These are phyloP conservation scores for Hycleus phaleratus DNA, from an alignment of 1,140 invertebrate genomes.

Conservation along the genomic window DNA sequence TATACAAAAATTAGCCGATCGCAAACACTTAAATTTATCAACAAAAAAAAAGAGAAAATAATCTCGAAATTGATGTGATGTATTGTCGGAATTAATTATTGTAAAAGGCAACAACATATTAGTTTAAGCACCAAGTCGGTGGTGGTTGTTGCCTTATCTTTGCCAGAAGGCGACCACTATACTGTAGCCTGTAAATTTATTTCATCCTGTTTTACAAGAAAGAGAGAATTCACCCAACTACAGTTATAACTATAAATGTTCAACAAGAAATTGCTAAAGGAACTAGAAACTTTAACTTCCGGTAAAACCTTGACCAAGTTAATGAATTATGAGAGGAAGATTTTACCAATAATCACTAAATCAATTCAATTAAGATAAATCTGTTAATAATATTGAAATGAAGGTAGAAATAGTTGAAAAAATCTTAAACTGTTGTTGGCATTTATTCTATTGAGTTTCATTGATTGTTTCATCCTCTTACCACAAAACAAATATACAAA, in stretches of 20 bases:
- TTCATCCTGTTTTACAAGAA: not conserved
- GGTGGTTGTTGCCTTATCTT: not conserved
- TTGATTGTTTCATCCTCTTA: not conserved
- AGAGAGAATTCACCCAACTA: not conserved
- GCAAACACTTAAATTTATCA: no score
- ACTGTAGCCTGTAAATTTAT: slow-evolving; percentile 6
- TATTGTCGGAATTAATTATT: not conserved
- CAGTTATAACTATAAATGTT: slow-evolving; percentile 10
- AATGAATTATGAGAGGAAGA: not conserved
- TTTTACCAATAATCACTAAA: no score
- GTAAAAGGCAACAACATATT: not conserved
- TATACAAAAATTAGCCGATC: no score
- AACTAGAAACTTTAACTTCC: not conserved
- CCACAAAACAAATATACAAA: not conserved
- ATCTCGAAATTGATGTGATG: no score
- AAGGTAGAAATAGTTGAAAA: no score
- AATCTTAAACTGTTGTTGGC: no score
- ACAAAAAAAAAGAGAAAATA: no score
- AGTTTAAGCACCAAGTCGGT: not conserved
- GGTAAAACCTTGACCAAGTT: not conserved
- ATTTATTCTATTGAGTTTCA: no score
- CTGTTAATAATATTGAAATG: no score
- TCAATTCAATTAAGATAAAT: no score
- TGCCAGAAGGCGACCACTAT: not conserved
- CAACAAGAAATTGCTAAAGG: slow-evolving; percentile 6